phyloP scores from a whole-genome alignment of 1,140 invertebrate species.

The Lasioglossum baleicum region DNA sequence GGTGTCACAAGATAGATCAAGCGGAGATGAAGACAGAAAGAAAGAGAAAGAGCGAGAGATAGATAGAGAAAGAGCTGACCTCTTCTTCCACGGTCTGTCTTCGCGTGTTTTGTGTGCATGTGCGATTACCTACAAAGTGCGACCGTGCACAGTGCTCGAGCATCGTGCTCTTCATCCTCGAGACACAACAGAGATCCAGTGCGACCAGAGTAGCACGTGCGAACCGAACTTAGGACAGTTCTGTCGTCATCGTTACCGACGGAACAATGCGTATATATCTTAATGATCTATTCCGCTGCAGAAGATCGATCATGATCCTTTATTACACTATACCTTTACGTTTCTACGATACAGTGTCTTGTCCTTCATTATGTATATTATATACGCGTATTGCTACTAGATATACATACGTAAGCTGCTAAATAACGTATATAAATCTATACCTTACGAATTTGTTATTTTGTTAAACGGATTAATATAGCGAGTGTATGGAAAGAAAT shows the following conservation, averaged over 20 bases:
- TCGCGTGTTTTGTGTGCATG: constrained; percentile 19
- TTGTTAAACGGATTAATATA: not conserved
- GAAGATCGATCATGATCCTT: constrained; percentile 13
- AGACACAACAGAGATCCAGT: constrained; percentile 36
- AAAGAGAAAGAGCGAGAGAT: too few species aligned
- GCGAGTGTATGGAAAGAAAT: constrained; percentile 2
- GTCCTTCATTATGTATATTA: constrained; percentile 4
- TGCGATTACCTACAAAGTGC: constrained; percentile 64
- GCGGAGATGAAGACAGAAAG: constrained; percentile 5
- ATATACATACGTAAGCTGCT: constrained; percentile 2
- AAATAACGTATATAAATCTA: constrained; percentile 5
- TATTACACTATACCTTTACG: constrained; percentile 20
- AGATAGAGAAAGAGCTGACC: too few species aligned
- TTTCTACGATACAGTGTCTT: constrained; percentile 2
- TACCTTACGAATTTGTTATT: not conserved
- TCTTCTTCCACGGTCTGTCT: not conserved
- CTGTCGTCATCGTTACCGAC: constrained; percentile 47
- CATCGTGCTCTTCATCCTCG: constrained; percentile 59
- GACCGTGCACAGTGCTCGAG: constrained; percentile 75
- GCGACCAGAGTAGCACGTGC: constrained; percentile 48
- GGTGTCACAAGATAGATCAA: constrained; percentile 26
- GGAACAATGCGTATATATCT: not conserved
- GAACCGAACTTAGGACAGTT: constrained; percentile 44
- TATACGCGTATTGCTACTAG: not conserved
- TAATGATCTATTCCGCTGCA: not conserved